phyloP scores from a whole-genome alignment of 2,888 invertebrate genomes.

The Amphipoea oculea region DNA sequence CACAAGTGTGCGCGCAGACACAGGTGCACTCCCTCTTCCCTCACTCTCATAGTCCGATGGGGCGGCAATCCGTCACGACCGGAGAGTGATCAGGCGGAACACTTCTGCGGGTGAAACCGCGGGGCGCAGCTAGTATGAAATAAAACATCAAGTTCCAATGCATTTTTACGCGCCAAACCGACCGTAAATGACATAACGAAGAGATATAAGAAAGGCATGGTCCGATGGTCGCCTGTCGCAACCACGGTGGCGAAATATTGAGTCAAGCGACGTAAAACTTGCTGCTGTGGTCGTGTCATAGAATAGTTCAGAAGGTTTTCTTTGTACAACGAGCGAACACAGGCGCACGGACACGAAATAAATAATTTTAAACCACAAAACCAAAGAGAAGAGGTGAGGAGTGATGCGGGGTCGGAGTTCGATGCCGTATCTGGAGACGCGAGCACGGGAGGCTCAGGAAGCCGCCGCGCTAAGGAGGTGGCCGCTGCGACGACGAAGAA shows the following conservation, averaged over 20 bases:
- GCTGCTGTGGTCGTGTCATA: neutral
- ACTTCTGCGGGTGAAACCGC: neutral
- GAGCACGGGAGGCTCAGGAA: too few relatives aligned
- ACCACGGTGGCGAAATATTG: slow-evolving; percentile 31
- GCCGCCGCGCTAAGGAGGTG: too few relatives aligned
- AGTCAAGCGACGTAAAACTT: slow-evolving; percentile 17
- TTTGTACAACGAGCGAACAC: neutral
- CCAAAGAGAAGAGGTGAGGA: too few relatives aligned
- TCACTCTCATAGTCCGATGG: too few relatives aligned
- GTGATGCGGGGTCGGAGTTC: too few relatives aligned
- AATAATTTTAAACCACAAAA: too few relatives aligned
- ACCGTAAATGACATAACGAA: slow-evolving; percentile 26
- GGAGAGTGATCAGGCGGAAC: too few relatives aligned
- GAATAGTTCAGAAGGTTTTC: neutral
- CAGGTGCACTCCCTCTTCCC: too few relatives aligned
- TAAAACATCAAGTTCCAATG: neutral
- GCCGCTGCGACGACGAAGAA: too few relatives aligned
- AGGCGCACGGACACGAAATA: neutral
- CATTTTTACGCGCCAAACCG: neutral
- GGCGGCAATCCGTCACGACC: too few relatives aligned
- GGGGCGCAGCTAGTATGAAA: neutral
- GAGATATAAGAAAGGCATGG: slow-evolving; percentile 34
- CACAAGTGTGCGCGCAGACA: too few relatives aligned
- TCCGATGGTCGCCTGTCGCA: slow-evolving; percentile 38
- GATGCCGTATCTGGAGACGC: too few relatives aligned